Evolutionary conservation across 2,113 vertebrate species (phyloP), one percentile per base, ranked within the genome.

Genomic region (Dasyornis broadbenti): DNA sequence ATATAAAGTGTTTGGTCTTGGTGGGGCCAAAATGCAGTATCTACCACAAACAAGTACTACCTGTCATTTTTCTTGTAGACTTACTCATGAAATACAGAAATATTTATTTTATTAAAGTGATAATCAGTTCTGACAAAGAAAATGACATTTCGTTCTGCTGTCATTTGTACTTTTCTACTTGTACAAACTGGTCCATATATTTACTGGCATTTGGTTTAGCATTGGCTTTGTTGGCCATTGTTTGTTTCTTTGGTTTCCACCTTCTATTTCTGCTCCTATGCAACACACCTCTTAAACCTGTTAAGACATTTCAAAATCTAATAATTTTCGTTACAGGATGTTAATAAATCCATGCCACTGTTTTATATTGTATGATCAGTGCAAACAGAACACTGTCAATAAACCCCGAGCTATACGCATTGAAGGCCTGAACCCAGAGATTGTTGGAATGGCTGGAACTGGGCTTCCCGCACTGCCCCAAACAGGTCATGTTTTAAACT

Each of bases 361-460:
- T 42, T 93, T 66, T 27, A 12, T 21, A 33, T 54, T 42, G 12
- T 6, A 49, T 4, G 44, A 70, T 33, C 24, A 27, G 45, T 31
- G 60, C 49, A 63, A 83, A 82, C 9, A 35, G 61, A 86, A 35
- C 8, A 4, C 28, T 33, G 18, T 6, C 66, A 69, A 30, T 35
- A 84, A 79, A 68, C 15, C 42, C 33, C 0, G 15, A 88, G 22
- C 26, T 47, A 6, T 14, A n/a, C 4, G 33, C 0, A 0, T 2
- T 7, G 44, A 50, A 54, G 15, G 53, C 12, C 33, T 52, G 81
- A 81, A 17, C 14, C 33, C 12, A 1, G 70, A 30, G 66, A 30
- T 8, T 7, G 13, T 40, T 35, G 61, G 22, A 11, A 30, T n/a
- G 56, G 45, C 6, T 9, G 22, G 42, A 37, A 24, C 18, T 8